Evolutionary conservation across 30 jellyfish, hydroid and myxozoan species (phyloP).

Genomic region (Mastigias papua): DNA sequence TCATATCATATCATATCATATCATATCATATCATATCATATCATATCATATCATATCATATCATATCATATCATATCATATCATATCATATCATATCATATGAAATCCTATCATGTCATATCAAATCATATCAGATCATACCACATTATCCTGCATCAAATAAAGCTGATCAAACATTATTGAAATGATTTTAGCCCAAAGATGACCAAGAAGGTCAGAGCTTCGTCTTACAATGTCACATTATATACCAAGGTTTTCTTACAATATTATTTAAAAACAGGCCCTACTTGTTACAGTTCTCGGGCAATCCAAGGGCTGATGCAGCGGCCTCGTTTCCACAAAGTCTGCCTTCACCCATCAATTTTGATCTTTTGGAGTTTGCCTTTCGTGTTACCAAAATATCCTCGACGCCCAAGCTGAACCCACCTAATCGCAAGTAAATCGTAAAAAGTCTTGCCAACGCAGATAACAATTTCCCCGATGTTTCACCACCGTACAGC

Average conservation of each 20-base stretch:
- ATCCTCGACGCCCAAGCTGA: conserved; percentile 98
- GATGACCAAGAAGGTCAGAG: too few species aligned
- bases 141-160: too few species aligned
- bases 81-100: not conserved
- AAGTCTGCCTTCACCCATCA: conserved; percentile 79
- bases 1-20: not conserved
- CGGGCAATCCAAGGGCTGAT: conserved; percentile 88
- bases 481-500: conserved; percentile 97
- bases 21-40: not conserved
- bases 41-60: not conserved
- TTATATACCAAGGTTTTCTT: too few species aligned
- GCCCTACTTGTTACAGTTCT: conserved; percentile 54
- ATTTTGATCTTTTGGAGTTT: conserved; percentile 71
- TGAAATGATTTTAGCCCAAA: too few species aligned
- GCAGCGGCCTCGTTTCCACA: conserved; percentile 97
- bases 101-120: not conserved
- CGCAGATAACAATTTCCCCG: conserved; percentile 90
- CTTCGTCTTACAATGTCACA: too few species aligned
- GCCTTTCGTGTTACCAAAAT: conserved; percentile 89
- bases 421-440: conserved; percentile 87
- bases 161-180: too few species aligned
- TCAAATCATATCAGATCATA: too few species aligned
- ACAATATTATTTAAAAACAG: too few species aligned
- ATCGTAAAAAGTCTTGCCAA: conserved; percentile 94
- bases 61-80: not conserved